Evolutionary conservation across 1,140 invertebrate genomes (phyloP).

Genomic region (Drosophila parabipectinata): DNA sequence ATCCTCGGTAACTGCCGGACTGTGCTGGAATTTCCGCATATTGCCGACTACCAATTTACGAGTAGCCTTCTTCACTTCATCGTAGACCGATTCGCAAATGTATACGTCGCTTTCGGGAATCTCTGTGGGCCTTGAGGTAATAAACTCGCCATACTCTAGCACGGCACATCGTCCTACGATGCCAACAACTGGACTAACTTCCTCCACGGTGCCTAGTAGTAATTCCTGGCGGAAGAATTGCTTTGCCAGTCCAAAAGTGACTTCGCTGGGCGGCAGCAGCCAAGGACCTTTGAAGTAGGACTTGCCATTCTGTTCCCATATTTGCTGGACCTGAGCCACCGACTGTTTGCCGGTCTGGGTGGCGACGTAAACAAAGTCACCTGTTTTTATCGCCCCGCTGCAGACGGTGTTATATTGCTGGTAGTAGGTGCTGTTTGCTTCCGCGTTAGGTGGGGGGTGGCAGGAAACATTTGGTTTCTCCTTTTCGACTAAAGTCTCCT

Average conservation of each 20-base stretch:
- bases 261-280: slow-evolving; percentile 94
- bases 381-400: slow-evolving; percentile 93
- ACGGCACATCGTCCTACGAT: slow-evolving; percentile 96
- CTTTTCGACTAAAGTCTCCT: slow-evolving; percentile 91
- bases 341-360: slow-evolving; percentile 93
- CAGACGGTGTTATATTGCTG: slow-evolving; percentile 95
- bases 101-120: slow-evolving; percentile 96
- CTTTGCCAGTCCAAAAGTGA: slow-evolving; percentile 86
- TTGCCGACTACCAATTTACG: slow-evolving; percentile 90
- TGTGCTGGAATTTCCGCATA: slow-evolving; percentile 93
- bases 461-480: slow-evolving; percentile 90
- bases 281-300: slow-evolving; percentile 97
- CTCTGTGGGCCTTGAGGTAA: slow-evolving; percentile 96
- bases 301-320: slow-evolving; percentile 95
- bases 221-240: slow-evolving; percentile 97
- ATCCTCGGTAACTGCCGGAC: slow-evolving; percentile 93
- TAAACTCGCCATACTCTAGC: slow-evolving; percentile 95
- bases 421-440: slow-evolving; percentile 93
- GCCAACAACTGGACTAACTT: slow-evolving; percentile 94
- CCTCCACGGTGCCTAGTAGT: slow-evolving; percentile 95
- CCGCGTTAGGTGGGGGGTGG: slow-evolving; percentile 85
- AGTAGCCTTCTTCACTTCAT: slow-evolving; percentile 93
- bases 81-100: slow-evolving; percentile 96
- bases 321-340: slow-evolving; percentile 96
- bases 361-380: slow-evolving; percentile 97